Percentiles rank a stretch among this genome's conserved stretches.
Evolutionary conservation across 2,797 vertebrate genomes (phyloP).

Genomic region (Ctenopoma multispine): DNA sequence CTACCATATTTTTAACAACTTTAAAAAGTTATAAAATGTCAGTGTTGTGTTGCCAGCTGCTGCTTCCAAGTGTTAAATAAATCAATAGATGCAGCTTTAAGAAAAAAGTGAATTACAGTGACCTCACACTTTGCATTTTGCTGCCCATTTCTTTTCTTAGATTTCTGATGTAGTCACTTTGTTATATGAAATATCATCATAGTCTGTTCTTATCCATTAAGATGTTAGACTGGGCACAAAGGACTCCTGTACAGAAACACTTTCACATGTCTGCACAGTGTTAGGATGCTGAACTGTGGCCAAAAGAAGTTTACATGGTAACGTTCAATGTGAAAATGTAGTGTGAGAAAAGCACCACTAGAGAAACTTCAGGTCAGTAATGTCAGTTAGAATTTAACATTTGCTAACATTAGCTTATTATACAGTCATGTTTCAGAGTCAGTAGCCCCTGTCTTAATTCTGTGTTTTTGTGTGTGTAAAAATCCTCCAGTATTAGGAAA

Average conservation of each 20-base stretch:
- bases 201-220: too few species aligned
- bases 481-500: too few species aligned
- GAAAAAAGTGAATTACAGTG: neutral
- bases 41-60: neutral
- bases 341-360: too few species aligned
- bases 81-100: neutral
- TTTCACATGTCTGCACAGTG: too few species aligned
- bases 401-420: neutral
- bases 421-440: too few species aligned
- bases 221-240: too few species aligned
- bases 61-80: neutral
- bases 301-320: too few species aligned
- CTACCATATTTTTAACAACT: neutral
- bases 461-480: too few species aligned
- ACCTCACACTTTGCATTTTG: neutral
- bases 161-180: neutral
- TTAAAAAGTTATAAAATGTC: neutral
- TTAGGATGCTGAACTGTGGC: too few species aligned
- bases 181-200: neutral
- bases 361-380: neutral
- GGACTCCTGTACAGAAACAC: too few species aligned
- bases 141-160: neutral
- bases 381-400: neutral
- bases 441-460: too few species aligned
- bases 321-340: neutral